A percentile compares a stretch with the other conserved stretches of the same genome.
These are phyloP conservation scores for Casuarius casuarius DNA, from an alignment of 2,113 vertebrate genomes.

Conservation along the genomic window DNA sequence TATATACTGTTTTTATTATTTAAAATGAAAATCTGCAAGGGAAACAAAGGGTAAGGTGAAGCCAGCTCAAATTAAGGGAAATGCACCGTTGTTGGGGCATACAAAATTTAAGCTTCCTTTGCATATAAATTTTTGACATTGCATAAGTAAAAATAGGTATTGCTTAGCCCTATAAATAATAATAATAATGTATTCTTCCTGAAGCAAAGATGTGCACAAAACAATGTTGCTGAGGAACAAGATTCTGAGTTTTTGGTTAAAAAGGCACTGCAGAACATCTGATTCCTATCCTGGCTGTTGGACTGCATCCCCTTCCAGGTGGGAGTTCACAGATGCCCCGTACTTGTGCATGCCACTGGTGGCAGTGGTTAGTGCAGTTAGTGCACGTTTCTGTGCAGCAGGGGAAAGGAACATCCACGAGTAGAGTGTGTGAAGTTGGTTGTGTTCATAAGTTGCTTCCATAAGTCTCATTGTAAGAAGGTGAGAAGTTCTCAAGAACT, in stretches of 20 bases:
- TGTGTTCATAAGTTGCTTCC: not conserved
- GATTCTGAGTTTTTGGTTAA: not conserved
- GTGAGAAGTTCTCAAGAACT: not conserved
- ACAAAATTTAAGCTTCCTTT: accelerated
- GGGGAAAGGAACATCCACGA: not conserved
- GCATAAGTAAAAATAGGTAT: not conserved
- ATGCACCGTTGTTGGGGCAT: not conserved
- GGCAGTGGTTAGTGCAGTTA: not conserved
- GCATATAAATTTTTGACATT: not conserved
- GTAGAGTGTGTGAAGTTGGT: not conserved
- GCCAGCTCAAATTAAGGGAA: not conserved
- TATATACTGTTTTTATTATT: not conserved
- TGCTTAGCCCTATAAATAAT: not conserved
- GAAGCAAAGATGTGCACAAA: not conserved
- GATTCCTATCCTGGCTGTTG: not conserved
- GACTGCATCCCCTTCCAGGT: not conserved
- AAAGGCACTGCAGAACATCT: not conserved
- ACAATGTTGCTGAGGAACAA: not conserved
- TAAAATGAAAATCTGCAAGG: not conserved
- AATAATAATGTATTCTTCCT: not conserved
- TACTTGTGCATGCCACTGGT: not conserved
- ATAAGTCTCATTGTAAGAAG: not conserved
- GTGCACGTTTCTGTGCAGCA: not conserved
- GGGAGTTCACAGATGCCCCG: not conserved
- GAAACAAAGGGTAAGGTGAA: not conserved